These are phyloP conservation scores for Drosophila kikkawai DNA, from an alignment of 1,140 invertebrate species.

Conservation along the genomic window DNA sequence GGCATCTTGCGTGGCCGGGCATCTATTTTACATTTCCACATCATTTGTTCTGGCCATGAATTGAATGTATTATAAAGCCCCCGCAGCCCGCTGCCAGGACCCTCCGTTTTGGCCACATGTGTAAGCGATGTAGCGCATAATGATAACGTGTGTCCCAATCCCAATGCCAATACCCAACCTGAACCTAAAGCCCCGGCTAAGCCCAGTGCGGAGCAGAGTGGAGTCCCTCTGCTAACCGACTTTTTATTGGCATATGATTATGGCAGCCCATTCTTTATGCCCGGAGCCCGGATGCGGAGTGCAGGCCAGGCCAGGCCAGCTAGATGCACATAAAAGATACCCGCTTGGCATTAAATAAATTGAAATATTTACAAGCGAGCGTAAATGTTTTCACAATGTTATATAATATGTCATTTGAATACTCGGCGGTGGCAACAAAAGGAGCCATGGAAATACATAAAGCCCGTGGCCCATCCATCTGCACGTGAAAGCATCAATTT, in stretches of 20 bases:
- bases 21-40: constrained; percentile 84
- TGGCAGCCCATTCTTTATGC: constrained; percentile 76
- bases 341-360: constrained; percentile 74
- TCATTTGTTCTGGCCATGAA: constrained; percentile 83
- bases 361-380: constrained; percentile 80
- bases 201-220: neutral
- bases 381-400: constrained; percentile 79
- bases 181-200: constrained; percentile 17
- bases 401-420: constrained; percentile 73
- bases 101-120: constrained; percentile 44
- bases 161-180: constrained; percentile 32
- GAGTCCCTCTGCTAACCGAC: constrained; percentile 68
- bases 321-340: constrained; percentile 77
- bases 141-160: constrained; percentile 64
- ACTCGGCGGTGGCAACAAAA: constrained; percentile 17
- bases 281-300: constrained; percentile 27
- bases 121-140: constrained; percentile 81
- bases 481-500: constrained; percentile 63
- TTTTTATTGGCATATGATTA: constrained; percentile 84
- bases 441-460: constrained; percentile 23
- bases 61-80: constrained; percentile 80
- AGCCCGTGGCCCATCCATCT: constrained; percentile 39
- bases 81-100: constrained; percentile 4
- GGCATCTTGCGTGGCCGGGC: constrained; percentile 57
- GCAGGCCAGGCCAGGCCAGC: constrained; percentile 49